Percentiles rank a stretch among this genome's conserved stretches.
phyloP scores from a whole-genome alignment of 2,888 invertebrate genomes.

The Cheilosia scutellata region DNA sequence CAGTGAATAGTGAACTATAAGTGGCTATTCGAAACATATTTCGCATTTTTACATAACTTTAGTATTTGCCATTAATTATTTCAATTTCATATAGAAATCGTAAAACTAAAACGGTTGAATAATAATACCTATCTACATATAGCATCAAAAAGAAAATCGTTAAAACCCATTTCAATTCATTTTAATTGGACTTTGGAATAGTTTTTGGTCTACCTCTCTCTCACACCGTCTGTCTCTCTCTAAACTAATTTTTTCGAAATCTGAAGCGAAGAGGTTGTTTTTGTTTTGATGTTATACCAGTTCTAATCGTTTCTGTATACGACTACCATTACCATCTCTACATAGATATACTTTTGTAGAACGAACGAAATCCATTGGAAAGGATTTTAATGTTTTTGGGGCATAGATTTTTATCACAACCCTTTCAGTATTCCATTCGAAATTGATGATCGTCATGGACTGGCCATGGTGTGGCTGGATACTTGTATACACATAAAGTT shows the following conservation, averaged over 20 bases:
- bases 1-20: too few relatives aligned
- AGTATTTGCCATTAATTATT: not conserved
- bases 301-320: not conserved
- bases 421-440: constrained; percentile 24
- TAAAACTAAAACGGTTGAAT: not conserved
- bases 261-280: not conserved
- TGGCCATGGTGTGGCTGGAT: not conserved
- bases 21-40: not conserved
- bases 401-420: constrained; percentile 50
- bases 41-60: not conserved
- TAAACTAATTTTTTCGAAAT: too few relatives aligned
- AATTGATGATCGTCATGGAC: not conserved
- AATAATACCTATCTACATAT: not conserved
- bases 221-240: too few relatives aligned
- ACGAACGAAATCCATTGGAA: not conserved
- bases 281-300: not conserved
- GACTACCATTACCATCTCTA: not conserved
- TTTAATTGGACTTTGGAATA: constrained; percentile 5
- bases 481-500: not conserved
- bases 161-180: not conserved
- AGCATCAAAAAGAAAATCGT: not conserved
- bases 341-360: not conserved
- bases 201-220: not conserved
- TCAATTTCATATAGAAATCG: not conserved
- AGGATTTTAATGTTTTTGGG: constrained; percentile 16